A percentile compares a stretch with the other conserved stretches of the same genome.
These are phyloP conservation scores for Toxotes chatareus DNA, from an alignment of 2,113 vertebrate genomes.

Conservation along the genomic window DNA sequence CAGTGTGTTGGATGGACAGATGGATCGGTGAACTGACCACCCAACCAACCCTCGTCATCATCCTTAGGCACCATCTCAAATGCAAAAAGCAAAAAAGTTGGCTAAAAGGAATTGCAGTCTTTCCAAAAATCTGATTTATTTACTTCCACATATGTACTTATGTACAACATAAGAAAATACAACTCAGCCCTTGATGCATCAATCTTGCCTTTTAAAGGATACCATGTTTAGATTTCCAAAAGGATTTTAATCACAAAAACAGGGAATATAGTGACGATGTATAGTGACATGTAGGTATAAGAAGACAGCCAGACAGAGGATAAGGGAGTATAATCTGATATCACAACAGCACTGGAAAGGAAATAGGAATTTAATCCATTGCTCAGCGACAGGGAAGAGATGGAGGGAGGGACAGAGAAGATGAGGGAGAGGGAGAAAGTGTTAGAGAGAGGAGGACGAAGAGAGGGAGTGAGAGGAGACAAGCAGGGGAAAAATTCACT, in stretches of 20 bases:
- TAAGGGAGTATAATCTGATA: slow-evolving; percentile 58
- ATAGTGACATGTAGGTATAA: slow-evolving; percentile 9
- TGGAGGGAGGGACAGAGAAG: slow-evolving; percentile 37
- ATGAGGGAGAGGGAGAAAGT: slow-evolving; percentile 43
- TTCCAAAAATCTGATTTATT: background rate
- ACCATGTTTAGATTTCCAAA: slow-evolving; percentile 19
- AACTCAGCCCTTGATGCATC: background rate
- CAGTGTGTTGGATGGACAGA: background rate
- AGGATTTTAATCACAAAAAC: slow-evolving; percentile 21
- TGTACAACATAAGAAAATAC: background rate
- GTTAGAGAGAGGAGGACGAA: slow-evolving; percentile 26
- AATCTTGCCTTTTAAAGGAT: background rate
- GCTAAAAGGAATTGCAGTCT: too few species aligned
- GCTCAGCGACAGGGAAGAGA: slow-evolving; percentile 50
- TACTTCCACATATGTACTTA: background rate
- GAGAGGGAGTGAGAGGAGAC: slow-evolving; percentile 53
- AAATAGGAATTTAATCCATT: slow-evolving; percentile 70
- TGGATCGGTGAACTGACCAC: too few species aligned
- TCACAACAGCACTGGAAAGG: slow-evolving; percentile 55
- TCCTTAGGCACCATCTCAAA: too few species aligned
- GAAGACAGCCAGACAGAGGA: slow-evolving; percentile 48
- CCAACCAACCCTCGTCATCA: too few species aligned
- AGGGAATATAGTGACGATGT: slow-evolving; percentile 6
- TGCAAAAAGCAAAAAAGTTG: too few species aligned
- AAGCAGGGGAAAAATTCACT: slow-evolving; percentile 79